These are phyloP conservation scores for Alectura lathami DNA, from an alignment of 2,113 vertebrate genomes.

Conservation along the genomic window DNA sequence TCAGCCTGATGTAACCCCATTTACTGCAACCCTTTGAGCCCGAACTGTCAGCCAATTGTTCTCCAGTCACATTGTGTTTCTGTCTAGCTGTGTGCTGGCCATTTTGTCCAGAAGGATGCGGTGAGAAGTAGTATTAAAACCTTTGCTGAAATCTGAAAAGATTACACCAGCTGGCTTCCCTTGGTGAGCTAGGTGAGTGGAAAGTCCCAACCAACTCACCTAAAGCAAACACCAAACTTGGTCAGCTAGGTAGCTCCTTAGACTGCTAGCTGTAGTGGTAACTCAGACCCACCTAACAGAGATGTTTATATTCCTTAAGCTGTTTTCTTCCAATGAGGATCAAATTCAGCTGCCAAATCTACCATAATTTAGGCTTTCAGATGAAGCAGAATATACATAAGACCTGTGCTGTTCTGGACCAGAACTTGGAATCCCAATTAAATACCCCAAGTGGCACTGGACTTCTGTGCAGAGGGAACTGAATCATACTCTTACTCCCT, in stretches of 20 bases:
- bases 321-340: background rate
- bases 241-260: background rate
- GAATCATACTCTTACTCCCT: background rate
- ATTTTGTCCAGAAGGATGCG: no score
- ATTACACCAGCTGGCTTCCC: background rate
- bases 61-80: no score
- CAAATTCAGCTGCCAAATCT: background rate
- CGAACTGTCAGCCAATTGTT: no score
- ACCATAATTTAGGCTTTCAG: background rate
- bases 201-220: background rate
- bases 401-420: background rate
- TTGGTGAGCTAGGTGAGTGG: background rate
- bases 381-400: background rate
- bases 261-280: background rate
- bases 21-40: no score
- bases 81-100: no score
- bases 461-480: background rate
- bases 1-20: no score
- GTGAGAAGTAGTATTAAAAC: background rate
- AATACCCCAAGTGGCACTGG: background rate
- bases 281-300: background rate
- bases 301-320: background rate
- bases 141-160: no score
- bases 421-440: background rate
- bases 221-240: background rate